Percentiles rank a stretch among this genome's conserved stretches.
These are phyloP conservation scores for Hemibagrus guttatus DNA, from an alignment of 2,797 vertebrate species.

Conservation along the genomic window DNA sequence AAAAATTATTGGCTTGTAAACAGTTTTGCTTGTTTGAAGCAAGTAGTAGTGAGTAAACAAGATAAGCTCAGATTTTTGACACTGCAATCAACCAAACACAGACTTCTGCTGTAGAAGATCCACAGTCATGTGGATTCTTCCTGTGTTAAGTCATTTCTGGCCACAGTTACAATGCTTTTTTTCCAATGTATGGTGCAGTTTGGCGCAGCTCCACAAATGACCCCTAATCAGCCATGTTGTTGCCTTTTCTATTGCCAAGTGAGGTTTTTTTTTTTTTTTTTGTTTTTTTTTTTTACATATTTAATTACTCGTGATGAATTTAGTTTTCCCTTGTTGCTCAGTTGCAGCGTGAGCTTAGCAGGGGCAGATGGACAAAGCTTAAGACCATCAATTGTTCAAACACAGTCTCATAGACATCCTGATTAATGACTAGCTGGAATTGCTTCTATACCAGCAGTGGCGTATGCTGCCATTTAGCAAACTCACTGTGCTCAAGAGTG, in stretches of 20 bases:
- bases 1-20: background rate
- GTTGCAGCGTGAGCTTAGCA: background rate
- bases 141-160: constrained; percentile 2
- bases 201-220: background rate
- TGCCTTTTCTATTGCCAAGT: background rate
- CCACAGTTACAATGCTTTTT: background rate
- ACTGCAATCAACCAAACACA: no score
- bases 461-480: background rate
- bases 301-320: background rate
- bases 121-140: background rate
- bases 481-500: background rate
- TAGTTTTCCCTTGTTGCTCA: background rate
- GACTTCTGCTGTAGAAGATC: no score
- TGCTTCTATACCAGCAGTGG: background rate
- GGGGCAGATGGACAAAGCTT: background rate
- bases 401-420: background rate
- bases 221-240: background rate
- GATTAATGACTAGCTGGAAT: background rate
- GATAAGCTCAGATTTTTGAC: background rate
- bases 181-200: background rate
- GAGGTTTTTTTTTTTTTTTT: background rate
- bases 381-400: background rate
- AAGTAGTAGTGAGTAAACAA: background rate
- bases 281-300: background rate
- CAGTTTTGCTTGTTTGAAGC: background rate